These are phyloP conservation scores for Myiotriccus ornatus DNA, from an alignment of 2,797 vertebrate genomes.

Conservation along the genomic window DNA sequence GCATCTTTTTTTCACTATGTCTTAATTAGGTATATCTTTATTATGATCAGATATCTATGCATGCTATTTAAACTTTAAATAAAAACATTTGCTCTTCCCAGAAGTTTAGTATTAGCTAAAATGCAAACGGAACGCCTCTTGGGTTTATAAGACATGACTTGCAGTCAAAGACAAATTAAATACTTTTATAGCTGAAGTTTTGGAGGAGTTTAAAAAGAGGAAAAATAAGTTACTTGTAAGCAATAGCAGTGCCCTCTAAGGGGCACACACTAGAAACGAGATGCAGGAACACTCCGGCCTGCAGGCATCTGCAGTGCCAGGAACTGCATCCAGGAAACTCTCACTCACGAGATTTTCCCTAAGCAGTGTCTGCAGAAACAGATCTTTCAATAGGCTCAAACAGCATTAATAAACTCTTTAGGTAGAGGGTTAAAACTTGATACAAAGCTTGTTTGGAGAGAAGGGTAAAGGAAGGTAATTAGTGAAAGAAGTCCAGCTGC, in stretches of 20 bases:
- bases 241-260: background rate
- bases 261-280: background rate
- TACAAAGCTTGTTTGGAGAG: background rate
- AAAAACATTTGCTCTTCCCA: background rate
- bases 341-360: background rate
- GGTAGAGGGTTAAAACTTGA: background rate
- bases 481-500: background rate
- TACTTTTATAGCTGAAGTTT: background rate
- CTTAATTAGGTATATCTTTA: background rate
- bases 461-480: background rate
- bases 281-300: background rate
- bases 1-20: background rate
- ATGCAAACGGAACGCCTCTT: background rate
- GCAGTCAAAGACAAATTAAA: background rate
- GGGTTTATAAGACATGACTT: background rate
- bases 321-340: background rate
- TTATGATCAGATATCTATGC: fast-evolving
- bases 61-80: background rate
- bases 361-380: background rate
- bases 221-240: background rate
- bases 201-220: background rate
- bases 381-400: background rate
- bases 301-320: background rate
- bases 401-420: background rate
- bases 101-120: background rate